phyloP scores from a whole-genome alignment of 2,113 vertebrate species.

The Clarias gariepinus region DNA sequence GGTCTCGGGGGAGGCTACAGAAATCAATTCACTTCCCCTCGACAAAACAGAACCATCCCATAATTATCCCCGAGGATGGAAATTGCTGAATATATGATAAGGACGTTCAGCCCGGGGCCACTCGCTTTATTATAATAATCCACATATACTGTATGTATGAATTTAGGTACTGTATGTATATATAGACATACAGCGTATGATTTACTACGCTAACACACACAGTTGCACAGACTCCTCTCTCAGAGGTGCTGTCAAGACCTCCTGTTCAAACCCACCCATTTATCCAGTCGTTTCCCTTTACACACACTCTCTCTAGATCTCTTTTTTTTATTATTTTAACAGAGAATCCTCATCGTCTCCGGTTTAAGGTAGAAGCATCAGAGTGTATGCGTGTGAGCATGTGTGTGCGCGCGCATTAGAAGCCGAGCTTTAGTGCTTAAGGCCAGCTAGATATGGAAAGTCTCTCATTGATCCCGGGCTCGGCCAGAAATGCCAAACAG shows the following conservation, averaged over 20 bases:
- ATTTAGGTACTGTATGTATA: too few species aligned
- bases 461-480: constrained; percentile 43
- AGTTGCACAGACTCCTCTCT: not conserved
- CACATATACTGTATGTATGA: not conserved
- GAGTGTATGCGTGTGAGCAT: constrained; percentile 4
- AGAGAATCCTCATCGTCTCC: constrained; percentile 6
- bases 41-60: constrained; percentile 27
- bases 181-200: not conserved
- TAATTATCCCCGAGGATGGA: constrained; percentile 49
- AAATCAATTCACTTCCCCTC: constrained; percentile 53
- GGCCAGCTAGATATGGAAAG: constrained; percentile 42
- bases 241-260: not conserved
- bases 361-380: not conserved
- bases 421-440: constrained; percentile 40
- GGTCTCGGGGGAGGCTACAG: constrained; percentile 19
- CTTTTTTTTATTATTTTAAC: not conserved
- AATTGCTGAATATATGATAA: constrained; percentile 11
- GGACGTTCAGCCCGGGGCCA: not conserved
- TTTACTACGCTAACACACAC: not conserved
- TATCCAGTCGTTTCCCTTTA: not conserved
- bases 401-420: not conserved
- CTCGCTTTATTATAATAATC: constrained; percentile 25
- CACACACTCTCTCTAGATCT: not conserved
- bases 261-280: not conserved
- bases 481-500: constrained; percentile 50